A percentile compares a stretch with the other conserved stretches of the same genome.
Evolutionary conservation across 1,140 invertebrate genomes (phyloP).

Genomic region (Brachystomella parvula): DNA sequence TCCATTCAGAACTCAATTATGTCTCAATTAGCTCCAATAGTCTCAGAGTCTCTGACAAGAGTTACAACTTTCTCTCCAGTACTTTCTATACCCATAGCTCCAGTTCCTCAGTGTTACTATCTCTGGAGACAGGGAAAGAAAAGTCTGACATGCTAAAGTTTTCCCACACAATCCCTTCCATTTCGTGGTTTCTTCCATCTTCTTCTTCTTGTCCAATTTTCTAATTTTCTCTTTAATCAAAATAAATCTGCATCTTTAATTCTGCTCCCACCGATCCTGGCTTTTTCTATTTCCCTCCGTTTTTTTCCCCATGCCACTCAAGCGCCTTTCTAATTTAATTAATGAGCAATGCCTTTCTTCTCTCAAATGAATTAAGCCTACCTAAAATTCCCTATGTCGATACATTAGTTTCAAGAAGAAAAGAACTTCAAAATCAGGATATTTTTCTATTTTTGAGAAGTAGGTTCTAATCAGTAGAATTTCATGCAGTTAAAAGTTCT

Average conservation of each 20-base stretch:
- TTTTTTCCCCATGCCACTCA: background rate
- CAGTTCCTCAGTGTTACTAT: background rate
- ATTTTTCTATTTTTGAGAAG: background rate
- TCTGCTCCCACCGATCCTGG: background rate
- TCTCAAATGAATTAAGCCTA: background rate
- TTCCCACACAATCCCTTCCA: background rate
- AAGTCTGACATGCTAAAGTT: background rate
- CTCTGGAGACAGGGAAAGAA: background rate
- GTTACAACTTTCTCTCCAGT: conserved; percentile 3
- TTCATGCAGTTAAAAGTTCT: background rate
- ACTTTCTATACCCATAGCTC: background rate
- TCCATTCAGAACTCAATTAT: conserved; percentile 26
- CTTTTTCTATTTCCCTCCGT: background rate
- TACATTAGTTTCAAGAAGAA: background rate
- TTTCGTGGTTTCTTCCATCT: conserved; percentile 5
- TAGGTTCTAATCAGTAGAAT: background rate
- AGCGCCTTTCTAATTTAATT: too few species aligned
- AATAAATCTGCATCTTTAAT: conserved; percentile 9
- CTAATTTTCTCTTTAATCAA: background rate
- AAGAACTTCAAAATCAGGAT: background rate
- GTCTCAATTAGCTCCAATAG: conserved; percentile 27
- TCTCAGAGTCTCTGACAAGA: conserved; percentile 6
- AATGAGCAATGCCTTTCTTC: background rate
- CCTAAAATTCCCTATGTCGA: background rate
- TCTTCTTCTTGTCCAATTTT: background rate